These are phyloP conservation scores for Rostratula benghalensis DNA, from an alignment of 2,113 vertebrate species.

Conservation along the genomic window DNA sequence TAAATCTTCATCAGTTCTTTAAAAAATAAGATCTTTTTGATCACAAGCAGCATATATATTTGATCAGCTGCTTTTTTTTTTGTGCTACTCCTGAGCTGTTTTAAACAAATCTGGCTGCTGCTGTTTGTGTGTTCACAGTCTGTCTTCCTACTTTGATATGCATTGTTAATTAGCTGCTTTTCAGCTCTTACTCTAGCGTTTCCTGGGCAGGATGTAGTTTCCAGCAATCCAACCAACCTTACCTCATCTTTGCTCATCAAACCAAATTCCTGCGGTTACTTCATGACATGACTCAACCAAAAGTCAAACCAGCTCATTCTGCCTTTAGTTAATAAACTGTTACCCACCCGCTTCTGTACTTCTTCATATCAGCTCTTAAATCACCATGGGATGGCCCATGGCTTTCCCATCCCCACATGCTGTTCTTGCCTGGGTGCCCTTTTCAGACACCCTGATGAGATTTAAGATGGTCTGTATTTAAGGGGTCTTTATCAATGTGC, in stretches of 20 bases:
- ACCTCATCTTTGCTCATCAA: neutral
- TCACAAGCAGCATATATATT: conserved; percentile 28
- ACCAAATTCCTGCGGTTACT: neutral
- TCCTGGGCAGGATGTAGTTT: neutral
- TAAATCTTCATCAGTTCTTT: neutral
- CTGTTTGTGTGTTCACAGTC: conserved; percentile 25
- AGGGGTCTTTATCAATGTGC: neutral
- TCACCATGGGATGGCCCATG: fast-evolving
- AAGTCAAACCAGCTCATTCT: neutral
- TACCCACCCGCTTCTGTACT: neutral
- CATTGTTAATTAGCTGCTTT: conserved; percentile 54
- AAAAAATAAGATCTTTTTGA: conserved; percentile 28
- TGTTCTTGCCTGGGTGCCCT: neutral
- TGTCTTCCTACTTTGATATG: conserved; percentile 18
- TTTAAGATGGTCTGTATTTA: neutral
- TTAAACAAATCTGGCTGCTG: conserved; percentile 31
- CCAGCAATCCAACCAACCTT: neutral
- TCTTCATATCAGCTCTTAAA: neutral
- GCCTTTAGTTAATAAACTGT: neutral
- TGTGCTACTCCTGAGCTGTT: neutral
- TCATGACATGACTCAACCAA: neutral
- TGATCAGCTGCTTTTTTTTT: neutral
- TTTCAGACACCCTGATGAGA: neutral
- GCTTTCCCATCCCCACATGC: neutral
- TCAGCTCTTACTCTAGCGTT: neutral